Percentiles rank a stretch among this genome's conserved stretches.
phyloP scores from a whole-genome alignment of 2,888 invertebrate genomes.

The Ochlodes sylvanus region DNA sequence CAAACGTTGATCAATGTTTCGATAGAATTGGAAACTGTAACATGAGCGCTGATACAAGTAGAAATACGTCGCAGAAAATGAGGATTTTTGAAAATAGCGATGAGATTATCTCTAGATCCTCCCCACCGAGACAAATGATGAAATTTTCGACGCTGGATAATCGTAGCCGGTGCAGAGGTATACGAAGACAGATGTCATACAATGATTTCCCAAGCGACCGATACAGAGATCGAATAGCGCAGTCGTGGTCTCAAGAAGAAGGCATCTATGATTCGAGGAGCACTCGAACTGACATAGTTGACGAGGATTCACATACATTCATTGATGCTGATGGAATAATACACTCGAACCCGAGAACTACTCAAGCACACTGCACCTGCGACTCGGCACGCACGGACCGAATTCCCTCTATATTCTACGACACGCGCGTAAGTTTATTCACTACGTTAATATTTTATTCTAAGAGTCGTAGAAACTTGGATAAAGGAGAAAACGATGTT shows the following conservation, averaged over 20 bases:
- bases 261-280: slow-evolving; percentile 65
- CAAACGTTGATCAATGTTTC: slow-evolving; percentile 80
- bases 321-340: slow-evolving; percentile 69
- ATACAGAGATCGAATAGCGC: slow-evolving; percentile 67
- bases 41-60: slow-evolving; percentile 54
- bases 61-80: slow-evolving; percentile 59
- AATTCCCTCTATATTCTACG: slow-evolving; percentile 74
- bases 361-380: slow-evolving; percentile 74
- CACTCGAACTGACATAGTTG: slow-evolving; percentile 65
- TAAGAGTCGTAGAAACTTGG: background rate
- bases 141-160: slow-evolving; percentile 81
- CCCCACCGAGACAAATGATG: slow-evolving; percentile 64
- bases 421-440: slow-evolving; percentile 69
- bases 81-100: slow-evolving; percentile 77
- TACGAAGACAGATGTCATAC: slow-evolving; percentile 80
- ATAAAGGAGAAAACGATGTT: too few species aligned
- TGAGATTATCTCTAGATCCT: slow-evolving; percentile 63
- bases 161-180: slow-evolving; percentile 76
- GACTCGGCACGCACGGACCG: slow-evolving; percentile 64
- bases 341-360: slow-evolving; percentile 57
- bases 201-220: slow-evolving; percentile 80
- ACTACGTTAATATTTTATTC: background rate
- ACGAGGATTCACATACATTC: slow-evolving; percentile 71
- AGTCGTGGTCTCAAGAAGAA: slow-evolving; percentile 69
- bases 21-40: slow-evolving; percentile 70